Evolutionary conservation across 2,113 vertebrate species (phyloP).

Genomic region (Panurus biarmicus): DNA sequence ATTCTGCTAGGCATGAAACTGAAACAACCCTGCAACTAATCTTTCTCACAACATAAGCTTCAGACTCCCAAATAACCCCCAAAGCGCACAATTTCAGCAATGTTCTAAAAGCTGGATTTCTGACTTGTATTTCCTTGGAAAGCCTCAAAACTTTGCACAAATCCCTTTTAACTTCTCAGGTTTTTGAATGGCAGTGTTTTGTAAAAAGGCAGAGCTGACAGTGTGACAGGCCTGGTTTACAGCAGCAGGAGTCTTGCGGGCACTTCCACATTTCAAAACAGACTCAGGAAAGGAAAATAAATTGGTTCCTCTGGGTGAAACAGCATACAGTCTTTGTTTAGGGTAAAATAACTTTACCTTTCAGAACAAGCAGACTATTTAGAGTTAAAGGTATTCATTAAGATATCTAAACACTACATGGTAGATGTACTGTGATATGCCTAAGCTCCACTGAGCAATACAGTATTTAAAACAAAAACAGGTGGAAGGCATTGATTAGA

Average conservation of each 20-base stretch:
- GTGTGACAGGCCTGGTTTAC: slow-evolving; percentile 26
- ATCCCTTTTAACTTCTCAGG: not conserved
- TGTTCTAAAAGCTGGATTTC: slow-evolving; percentile 15
- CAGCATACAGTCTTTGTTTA: slow-evolving; percentile 54
- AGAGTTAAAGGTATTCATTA: slow-evolving; percentile 63
- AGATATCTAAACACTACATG: slow-evolving; percentile 57
- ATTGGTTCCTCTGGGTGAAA: slow-evolving; percentile 63
- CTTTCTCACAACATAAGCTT: not conserved
- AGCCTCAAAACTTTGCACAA: slow-evolving; percentile 16
- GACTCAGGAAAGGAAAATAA: slow-evolving; percentile 61
- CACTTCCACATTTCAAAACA: slow-evolving; percentile 44
- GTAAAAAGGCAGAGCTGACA: slow-evolving; percentile 25
- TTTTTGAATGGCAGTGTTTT: slow-evolving; percentile 34
- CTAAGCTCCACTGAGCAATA: slow-evolving; percentile 44
- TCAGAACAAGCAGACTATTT: slow-evolving; percentile 58
- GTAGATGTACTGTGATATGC: slow-evolving; percentile 34
- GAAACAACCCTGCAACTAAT: slow-evolving; percentile 17
- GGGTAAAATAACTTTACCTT: slow-evolving; percentile 59
- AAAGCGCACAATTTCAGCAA: not conserved
- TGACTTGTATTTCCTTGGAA: slow-evolving; percentile 20
- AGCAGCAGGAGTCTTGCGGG: slow-evolving; percentile 30
- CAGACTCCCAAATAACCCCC: slow-evolving; percentile 1
- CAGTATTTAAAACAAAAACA: slow-evolving; percentile 68
- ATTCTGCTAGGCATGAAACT: slow-evolving; percentile 1
- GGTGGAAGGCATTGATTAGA: slow-evolving; percentile 64